Base-by-base conservation (phyloP, 1,140 invertebrate genomes). In the Tribolium madens region DNA sequence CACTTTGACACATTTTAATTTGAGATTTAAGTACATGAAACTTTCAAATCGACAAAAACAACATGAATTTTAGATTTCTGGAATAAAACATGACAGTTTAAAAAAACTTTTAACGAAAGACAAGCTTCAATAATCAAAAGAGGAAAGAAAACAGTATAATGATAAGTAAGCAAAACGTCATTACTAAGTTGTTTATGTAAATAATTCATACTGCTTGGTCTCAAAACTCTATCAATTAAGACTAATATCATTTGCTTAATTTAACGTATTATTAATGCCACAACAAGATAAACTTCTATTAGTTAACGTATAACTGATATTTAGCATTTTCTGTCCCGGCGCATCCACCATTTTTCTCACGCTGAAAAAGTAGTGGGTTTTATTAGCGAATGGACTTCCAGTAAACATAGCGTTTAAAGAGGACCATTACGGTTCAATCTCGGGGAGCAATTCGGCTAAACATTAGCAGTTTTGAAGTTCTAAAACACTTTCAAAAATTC, bases 401-500 rank as follows among this genome's bases (percentile, higher is more conserved):
- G 17, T 72, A 47, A 71, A 48, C 18, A 31, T 72, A 72, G 21
- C 1, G 17, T 72, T 52, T 72, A 72, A 72, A 52, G 12, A 50
- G 46, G 15, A 47, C 46, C 70, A 52, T 53, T 52, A 53, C 18
- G 21, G 47, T 73, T 42, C 48, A 73, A 73, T 73, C 48, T 73
- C 31, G 13, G 10, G 18, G 36, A 17, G n/a, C 48, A 76, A 70
- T 76, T 69, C 47, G 12, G 12, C 47, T 46, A 46, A 52, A 60
- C 60, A 76, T 76, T 76, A 76, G 60, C 74, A 76, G 64, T 76
- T 68, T 69, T 69, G 57, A 26, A 76, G 57, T 76, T 76, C 60
- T 52, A 70, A 70, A 70, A 70, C 74, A 76, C 60, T 76, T 70
- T 70, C 33, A 77, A 77, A 77, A 77, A 77, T 77, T 73, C 70